These are phyloP conservation scores for Doryteuthis pealeii DNA, from an alignment of 1,140 invertebrate species.

Conservation along the genomic window DNA sequence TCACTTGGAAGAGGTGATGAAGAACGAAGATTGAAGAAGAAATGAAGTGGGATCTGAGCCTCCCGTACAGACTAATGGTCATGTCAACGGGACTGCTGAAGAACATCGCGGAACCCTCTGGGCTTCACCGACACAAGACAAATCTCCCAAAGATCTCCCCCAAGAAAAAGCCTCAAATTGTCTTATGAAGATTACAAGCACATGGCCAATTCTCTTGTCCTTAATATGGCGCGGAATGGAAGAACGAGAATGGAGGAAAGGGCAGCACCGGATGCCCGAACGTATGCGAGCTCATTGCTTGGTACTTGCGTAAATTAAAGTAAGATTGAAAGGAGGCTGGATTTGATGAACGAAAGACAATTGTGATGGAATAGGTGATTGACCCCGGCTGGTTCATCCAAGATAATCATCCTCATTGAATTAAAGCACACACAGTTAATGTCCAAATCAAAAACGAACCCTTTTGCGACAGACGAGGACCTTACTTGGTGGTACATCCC, in stretches of 20 bases:
- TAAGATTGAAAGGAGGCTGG: constrained; percentile 91
- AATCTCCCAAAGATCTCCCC: constrained; percentile 21
- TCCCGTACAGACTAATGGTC: background rate
- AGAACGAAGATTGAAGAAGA: constrained; percentile 38
- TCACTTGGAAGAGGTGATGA: constrained; percentile 79
- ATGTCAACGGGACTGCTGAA: constrained; percentile 22
- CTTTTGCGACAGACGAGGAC: constrained; percentile 72
- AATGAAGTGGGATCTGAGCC: constrained; percentile 30
- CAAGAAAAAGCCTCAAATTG: constrained; percentile 85
- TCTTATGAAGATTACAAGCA: constrained; percentile 93
- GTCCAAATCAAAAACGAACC: constrained; percentile 31
- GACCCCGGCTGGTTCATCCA: constrained; percentile 89
- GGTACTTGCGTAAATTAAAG: constrained; percentile 90
- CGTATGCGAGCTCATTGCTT: constrained; percentile 85
- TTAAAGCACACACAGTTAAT: constrained; percentile 71
- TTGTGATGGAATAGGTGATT: constrained; percentile 96
- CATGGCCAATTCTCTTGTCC: constrained; percentile 86
- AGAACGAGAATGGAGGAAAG: constrained; percentile 63
- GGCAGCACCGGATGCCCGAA: constrained; percentile 69
- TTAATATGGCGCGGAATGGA: constrained; percentile 88
- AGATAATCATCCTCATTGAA: constrained; percentile 89
- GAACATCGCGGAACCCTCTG: constrained; percentile 9
- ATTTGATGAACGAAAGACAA: constrained; percentile 80
- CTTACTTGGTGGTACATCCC: constrained; percentile 89
- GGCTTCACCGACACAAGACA: constrained; percentile 16